Evolutionary conservation across 2,113 vertebrate species (phyloP).

Genomic region (Corapipo altera): DNA sequence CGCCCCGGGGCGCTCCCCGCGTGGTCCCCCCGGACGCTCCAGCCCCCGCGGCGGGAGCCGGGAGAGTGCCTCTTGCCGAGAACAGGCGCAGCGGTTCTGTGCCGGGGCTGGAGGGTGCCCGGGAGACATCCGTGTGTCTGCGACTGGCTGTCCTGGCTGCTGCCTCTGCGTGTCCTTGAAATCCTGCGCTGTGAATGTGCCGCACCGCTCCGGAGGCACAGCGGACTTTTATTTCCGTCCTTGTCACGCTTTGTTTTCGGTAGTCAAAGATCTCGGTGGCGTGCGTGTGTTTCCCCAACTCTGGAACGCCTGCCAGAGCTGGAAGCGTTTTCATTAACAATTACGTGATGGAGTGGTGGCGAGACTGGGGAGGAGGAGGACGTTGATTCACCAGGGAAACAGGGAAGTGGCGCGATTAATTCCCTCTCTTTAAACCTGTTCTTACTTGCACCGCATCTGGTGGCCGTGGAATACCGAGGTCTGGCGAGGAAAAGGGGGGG

Average conservation of each 20-base stretch:
- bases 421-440: neutral
- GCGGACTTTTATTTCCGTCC: accelerated
- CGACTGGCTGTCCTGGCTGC: neutral
- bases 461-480: neutral
- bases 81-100: accelerated
- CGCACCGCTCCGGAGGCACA: neutral
- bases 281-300: neutral
- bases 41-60: neutral
- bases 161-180: neutral
- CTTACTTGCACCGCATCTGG: neutral
- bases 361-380: neutral
- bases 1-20: neutral
- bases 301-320: neutral
- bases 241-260: accelerated
- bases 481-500: neutral
- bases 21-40: neutral
- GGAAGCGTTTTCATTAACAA: neutral
- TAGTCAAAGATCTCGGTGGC: accelerated
- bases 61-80: neutral
- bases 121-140: neutral
- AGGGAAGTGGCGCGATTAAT: neutral
- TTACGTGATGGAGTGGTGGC: neutral
- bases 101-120: neutral
- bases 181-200: neutral
- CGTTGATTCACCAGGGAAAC: neutral